phyloP scores from a whole-genome alignment of 2,113 vertebrate species.

The Oncorhynchus masou region DNA sequence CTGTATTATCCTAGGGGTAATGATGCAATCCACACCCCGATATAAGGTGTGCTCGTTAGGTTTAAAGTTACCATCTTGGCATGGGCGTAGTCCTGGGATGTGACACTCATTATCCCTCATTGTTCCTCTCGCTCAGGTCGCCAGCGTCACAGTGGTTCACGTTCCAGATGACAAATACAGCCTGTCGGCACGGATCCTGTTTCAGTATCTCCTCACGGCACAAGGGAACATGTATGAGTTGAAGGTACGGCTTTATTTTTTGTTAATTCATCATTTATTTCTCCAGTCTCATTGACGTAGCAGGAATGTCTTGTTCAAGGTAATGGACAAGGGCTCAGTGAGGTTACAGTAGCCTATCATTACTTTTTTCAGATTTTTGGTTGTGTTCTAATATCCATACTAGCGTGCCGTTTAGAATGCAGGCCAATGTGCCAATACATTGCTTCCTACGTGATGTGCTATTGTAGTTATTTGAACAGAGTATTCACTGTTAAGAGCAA shows the following conservation, averaged over 20 bases:
- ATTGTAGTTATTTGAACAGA: not conserved
- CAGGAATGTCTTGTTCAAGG: not conserved
- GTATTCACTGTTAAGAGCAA: not conserved
- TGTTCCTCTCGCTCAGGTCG: conserved; percentile 71
- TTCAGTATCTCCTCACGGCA: conserved; percentile 88
- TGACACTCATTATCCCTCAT: not conserved
- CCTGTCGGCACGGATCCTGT: conserved; percentile 85
- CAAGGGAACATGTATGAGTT: conserved; percentile 89
- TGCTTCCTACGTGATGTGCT: too few relatives aligned
- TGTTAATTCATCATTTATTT: not conserved
- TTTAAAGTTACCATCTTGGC: not conserved
- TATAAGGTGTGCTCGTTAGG: not conserved
- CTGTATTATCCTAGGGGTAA: not conserved
- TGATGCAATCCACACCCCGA: not conserved
- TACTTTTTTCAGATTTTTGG: too few relatives aligned
- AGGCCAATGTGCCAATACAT: too few relatives aligned
- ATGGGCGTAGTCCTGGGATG: too few relatives aligned
- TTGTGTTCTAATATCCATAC: too few relatives aligned
- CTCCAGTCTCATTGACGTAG: not conserved
- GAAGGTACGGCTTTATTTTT: conserved; percentile 76
- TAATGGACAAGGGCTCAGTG: too few relatives aligned
- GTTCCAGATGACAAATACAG: conserved; percentile 87
- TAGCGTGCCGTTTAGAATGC: too few relatives aligned
- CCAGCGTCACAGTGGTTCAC: conserved; percentile 87
- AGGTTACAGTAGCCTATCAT: too few relatives aligned